Evolutionary conservation across 2,888 invertebrate species (phyloP).

Genomic region (Dolichomitus sp.): DNA sequence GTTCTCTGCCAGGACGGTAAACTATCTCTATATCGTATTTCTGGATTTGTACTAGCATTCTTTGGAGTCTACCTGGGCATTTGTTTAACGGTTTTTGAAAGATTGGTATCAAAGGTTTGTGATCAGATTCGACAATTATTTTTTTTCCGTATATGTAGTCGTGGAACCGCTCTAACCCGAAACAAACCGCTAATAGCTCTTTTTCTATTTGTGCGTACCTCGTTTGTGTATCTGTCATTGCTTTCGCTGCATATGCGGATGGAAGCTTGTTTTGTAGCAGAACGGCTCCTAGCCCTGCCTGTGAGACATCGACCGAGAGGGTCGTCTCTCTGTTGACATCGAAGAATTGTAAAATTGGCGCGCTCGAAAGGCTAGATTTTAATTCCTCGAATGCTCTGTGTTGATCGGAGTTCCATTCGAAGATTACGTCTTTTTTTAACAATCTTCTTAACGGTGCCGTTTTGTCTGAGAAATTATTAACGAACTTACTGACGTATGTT

Average conservation of each 20-base stretch:
- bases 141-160: constrained; percentile 67
- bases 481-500: constrained; percentile 74
- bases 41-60: constrained; percentile 62
- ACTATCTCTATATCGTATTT: constrained; percentile 61
- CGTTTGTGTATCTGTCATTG: constrained; percentile 60
- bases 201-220: constrained; percentile 69
- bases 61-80: constrained; percentile 57
- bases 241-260: constrained; percentile 69
- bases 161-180: constrained; percentile 67
- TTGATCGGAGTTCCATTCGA: constrained; percentile 73
- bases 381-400: constrained; percentile 67
- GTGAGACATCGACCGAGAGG: constrained; percentile 61
- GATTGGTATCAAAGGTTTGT: constrained; percentile 66
- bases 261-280: constrained; percentile 72
- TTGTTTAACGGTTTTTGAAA: constrained; percentile 58
- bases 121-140: constrained; percentile 65
- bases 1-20: constrained; percentile 66
- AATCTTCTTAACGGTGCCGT: constrained; percentile 68
- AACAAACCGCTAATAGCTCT: constrained; percentile 66
- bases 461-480: constrained; percentile 71
- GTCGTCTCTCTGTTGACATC: constrained; percentile 41
- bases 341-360: constrained; percentile 57
- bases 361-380: constrained; percentile 63
- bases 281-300: constrained; percentile 62
- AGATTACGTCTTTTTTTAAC: constrained; percentile 71